Evolutionary conservation across 2,113 vertebrate species (phyloP).

Genomic region (Campylorhamphus procurvoides): DNA sequence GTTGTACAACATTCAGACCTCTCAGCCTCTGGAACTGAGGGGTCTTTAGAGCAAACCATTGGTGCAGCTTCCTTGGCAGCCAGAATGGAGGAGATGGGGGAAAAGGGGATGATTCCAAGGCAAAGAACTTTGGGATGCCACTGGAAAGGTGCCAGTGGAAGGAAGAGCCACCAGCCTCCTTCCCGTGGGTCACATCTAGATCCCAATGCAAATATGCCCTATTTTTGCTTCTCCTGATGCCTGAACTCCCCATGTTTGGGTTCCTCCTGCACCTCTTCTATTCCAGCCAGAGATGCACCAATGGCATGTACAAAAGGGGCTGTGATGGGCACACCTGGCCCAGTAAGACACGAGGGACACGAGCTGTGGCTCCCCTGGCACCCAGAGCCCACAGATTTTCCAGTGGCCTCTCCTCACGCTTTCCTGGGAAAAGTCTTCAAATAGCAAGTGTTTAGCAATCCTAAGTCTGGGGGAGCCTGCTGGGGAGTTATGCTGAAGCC

Average conservation of each 20-base stretch:
- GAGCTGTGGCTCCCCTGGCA: background rate
- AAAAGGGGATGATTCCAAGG: background rate
- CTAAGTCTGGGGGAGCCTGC: background rate
- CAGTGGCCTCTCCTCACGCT: background rate
- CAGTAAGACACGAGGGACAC: background rate
- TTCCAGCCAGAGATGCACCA: constrained; percentile 37
- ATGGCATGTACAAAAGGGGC: constrained; percentile 58
- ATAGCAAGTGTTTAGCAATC: background rate
- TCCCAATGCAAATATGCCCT: background rate
- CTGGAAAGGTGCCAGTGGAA: background rate
- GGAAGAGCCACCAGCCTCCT: background rate
- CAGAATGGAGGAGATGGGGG: background rate
- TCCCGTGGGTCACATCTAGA: background rate
- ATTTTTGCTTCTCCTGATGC: background rate
- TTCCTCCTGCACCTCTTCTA: background rate
- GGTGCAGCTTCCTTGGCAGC: constrained; percentile 6
- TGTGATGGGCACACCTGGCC: background rate
- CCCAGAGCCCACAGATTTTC: background rate
- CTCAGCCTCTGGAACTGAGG: background rate
- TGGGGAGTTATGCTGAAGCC: background rate
- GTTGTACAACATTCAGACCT: background rate
- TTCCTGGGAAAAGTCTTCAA: background rate
- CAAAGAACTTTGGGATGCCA: background rate
- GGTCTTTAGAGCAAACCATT: constrained; percentile 34
- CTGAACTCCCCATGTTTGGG: background rate